Conservation (phyloP, 2,113 vertebrate genomes). For the Gallinago paraguaiae region DNA sequence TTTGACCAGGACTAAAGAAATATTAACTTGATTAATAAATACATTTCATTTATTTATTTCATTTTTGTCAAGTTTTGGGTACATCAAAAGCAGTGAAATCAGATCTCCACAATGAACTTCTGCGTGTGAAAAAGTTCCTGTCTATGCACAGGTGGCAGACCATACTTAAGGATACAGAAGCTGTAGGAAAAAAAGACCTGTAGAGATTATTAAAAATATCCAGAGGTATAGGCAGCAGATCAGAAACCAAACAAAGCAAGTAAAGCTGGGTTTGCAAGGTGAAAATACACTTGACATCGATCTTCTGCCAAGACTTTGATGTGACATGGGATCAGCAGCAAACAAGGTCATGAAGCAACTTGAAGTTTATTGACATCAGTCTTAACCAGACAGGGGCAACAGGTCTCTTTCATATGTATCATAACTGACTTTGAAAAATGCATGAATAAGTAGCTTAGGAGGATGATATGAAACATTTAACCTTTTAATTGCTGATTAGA, state of each 20-base stretch:
- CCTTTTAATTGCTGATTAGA: background rate
- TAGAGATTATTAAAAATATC: background rate
- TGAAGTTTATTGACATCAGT: constrained; percentile 37
- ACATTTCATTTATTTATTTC: background rate
- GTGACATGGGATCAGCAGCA: background rate
- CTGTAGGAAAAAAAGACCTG: background rate
- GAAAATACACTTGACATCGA: constrained; percentile 29
- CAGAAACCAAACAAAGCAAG: background rate
- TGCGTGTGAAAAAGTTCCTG: background rate
- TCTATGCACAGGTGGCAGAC: background rate
- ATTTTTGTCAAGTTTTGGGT: background rate
- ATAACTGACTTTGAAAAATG: constrained; percentile 36
- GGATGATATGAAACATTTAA: background rate
- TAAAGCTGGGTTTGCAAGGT: constrained; percentile 6
- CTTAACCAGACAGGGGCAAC: constrained; percentile 11
- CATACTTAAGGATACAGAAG: background rate
- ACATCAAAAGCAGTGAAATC: background rate
- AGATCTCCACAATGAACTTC: background rate
- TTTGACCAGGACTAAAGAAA: background rate
- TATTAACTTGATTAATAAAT: background rate
- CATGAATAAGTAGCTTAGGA: constrained; percentile 5
- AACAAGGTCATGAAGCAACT: constrained; percentile 24
- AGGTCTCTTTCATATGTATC: background rate
- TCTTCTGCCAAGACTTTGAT: constrained; percentile 36
- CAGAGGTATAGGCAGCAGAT: background rate